Evolutionary conservation across 23 tunicate genomes (phyloP), one percentile per base, ranked within the genome.

Genomic region (Diplosoma virens): DNA sequence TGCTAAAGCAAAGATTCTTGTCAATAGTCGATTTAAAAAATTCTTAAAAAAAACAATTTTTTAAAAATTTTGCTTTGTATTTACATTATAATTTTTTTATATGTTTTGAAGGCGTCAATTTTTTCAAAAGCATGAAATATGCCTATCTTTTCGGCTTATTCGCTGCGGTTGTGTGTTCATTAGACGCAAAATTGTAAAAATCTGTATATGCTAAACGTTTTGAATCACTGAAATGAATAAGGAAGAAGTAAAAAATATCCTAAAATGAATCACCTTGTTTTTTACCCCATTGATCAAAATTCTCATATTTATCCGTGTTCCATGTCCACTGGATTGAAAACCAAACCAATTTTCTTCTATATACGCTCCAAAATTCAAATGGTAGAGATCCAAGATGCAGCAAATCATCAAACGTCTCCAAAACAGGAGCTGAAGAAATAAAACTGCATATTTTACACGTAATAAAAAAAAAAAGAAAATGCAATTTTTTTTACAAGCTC

Each of bases 321-420:
- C 87, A 89, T 2, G 30, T 59, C 96, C 96, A 89, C n/a, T 50
- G 68, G 1, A 86, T 25, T 2, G 80, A 67, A 30, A 80, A 59
- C 84, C 84, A 86, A 2, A 60, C 28, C 9, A 60, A 35, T 11
- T 47, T 21, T 6, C 23, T 5, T 1, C 50, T 26, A n/a, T 69
- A 37, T 5, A 23, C 29, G 11, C 77, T 47, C 30, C 45, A 47
- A 18, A 76, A 71, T 22, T 67, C 96, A 63, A 78, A 53, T 0
- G 96, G 77, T 17, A 83, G 78, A 17, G 96, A 73, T 1, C 96
- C 96, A 46, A 89, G 83, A 66, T 89, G 69, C 0, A 78, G 58
- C 18, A 89, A 25, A 25, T 89, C 88, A 65, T 89, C 96, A 65
- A 89, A 84, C 28, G 81, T 82, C 2, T 56, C 48, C 33, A 77